Evolutionary conservation across 2,888 invertebrate genomes (phyloP).

Genomic region (Glyphotaelius pellucidus): DNA sequence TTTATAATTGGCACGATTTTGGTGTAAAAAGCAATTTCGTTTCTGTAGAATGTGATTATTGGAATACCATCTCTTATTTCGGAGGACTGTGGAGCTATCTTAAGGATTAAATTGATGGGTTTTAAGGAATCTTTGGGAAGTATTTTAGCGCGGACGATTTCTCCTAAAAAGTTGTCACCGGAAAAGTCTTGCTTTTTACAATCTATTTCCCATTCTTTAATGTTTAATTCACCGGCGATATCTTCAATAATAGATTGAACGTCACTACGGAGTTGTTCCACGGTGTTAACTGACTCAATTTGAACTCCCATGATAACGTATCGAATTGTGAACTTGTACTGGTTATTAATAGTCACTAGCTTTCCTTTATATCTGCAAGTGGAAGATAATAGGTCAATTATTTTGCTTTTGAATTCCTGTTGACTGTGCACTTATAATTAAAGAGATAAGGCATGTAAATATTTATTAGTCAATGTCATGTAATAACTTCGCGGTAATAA

Average conservation of each 20-base stretch:
- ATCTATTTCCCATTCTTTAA: conserved; percentile 8
- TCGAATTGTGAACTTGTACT: background rate
- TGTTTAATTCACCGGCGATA: background rate
- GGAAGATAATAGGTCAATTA: background rate
- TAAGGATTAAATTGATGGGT: conserved; percentile 4
- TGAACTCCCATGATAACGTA: background rate
- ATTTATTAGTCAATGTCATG: background rate
- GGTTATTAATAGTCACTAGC: background rate
- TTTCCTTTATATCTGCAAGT: background rate
- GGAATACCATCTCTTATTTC: background rate
- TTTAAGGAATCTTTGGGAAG: background rate
- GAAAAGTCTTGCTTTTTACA: conserved; percentile 7
- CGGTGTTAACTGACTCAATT: background rate
- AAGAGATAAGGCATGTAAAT: background rate
- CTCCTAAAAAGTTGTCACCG: conserved; percentile 35
- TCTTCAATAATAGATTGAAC: conserved; percentile 5
- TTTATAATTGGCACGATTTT: conserved; percentile 22
- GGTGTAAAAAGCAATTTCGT: conserved; percentile 31
- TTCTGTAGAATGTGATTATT: background rate
- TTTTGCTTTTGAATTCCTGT: background rate
- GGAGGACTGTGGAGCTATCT: background rate
- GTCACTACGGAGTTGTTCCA: background rate
- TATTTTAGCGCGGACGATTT: conserved; percentile 12
- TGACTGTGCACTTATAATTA: background rate
- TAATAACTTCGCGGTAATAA: background rate